Conservation (phyloP, 2,797 vertebrate genomes). For the Crypturellus tataupa region DNA sequence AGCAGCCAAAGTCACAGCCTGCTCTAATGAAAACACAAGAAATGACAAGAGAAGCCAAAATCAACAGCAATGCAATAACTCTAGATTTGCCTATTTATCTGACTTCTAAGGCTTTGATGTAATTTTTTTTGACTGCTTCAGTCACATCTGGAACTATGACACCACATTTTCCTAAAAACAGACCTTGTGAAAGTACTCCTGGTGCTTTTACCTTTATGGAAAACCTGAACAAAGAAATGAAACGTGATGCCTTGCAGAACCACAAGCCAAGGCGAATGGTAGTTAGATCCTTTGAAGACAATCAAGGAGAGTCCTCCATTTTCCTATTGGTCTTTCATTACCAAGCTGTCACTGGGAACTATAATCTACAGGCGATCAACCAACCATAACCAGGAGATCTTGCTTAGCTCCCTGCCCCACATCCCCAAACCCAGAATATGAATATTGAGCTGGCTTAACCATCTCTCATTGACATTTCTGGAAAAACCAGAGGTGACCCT, state of each 20-base stretch:
- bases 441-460: background rate
- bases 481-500: background rate
- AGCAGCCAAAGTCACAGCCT: background rate
- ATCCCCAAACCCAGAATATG: background rate
- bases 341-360: background rate
- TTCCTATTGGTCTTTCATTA: background rate
- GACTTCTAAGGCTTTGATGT: background rate
- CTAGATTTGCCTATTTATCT: background rate
- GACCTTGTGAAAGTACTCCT: background rate
- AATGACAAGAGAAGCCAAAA: background rate
- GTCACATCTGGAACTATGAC: background rate
- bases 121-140: background rate
- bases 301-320: background rate
- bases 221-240: background rate
- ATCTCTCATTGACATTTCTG: background rate
- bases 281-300: background rate
- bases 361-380: rapidly evolving
- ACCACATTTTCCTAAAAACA: background rate
- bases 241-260: background rate
- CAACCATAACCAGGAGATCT: background rate
- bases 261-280: background rate
- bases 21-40: background rate
- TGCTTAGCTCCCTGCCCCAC: background rate
- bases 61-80: background rate
- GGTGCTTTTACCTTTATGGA: background rate